These are phyloP conservation scores for Mesochorus sp. DNA, from an alignment of 2,888 invertebrate species.

Conservation along the genomic window DNA sequence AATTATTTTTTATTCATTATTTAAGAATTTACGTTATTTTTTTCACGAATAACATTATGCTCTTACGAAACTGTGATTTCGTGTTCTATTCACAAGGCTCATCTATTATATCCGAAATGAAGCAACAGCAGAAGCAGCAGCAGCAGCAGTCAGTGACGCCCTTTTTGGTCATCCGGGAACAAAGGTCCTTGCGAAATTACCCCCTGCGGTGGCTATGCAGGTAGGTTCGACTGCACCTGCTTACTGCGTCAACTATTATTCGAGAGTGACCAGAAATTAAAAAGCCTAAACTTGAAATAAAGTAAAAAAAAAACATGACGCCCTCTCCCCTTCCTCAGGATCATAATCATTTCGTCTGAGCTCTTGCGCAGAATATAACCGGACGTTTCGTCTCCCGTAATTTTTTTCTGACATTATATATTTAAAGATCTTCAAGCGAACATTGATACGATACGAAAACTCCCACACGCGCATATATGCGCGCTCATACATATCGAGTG, in stretches of 20 bases:
- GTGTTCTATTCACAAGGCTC: neutral
- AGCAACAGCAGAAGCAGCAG: constrained; percentile 43
- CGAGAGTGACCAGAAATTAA: neutral
- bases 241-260: constrained; percentile 3
- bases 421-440: too few species aligned
- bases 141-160: constrained; percentile 63
- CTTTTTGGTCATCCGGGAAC: constrained; percentile 71
- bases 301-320: neutral
- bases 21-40: too few species aligned
- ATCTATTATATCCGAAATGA: constrained; percentile 58
- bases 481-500: neutral
- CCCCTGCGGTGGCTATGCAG: constrained; percentile 55
- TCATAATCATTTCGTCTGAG: neutral
- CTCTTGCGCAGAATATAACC: too few species aligned
- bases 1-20: too few species aligned
- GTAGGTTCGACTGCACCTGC: constrained; percentile 62
- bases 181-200: constrained; percentile 63
- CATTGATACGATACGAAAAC: neutral
- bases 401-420: too few species aligned
- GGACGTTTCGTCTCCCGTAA: too few species aligned
- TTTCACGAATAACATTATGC: too few species aligned
- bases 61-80: too few species aligned
- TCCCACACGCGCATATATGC: neutral
- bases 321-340: neutral
- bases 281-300: neutral